Conservation (phyloP, 2,888 invertebrate genomes). For the Drosophila suboccidentalis region DNA sequence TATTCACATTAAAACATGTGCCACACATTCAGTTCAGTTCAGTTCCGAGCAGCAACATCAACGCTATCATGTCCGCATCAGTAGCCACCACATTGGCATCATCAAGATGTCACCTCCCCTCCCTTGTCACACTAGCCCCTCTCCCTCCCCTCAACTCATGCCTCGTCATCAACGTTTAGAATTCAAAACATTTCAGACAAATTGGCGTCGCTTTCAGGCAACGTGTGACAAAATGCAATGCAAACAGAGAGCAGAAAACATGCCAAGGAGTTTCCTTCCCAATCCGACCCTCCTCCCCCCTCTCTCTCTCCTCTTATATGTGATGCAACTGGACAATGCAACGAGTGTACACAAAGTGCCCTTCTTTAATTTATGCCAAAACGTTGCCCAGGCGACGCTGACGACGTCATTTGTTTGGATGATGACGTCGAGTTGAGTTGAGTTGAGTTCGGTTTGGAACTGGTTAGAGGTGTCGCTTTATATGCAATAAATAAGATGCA, state of each 20-base stretch:
- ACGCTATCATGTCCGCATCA: slow-evolving; percentile 58
- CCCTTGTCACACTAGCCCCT: not conserved
- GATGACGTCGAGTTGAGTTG: slow-evolving; percentile 26
- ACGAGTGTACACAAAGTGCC: slow-evolving; percentile 40
- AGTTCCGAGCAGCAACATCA: not conserved
- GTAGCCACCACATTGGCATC: slow-evolving; percentile 43
- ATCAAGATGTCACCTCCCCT: slow-evolving; percentile 37
- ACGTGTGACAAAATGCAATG: slow-evolving; percentile 80
- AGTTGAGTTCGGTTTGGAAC: slow-evolving; percentile 13
- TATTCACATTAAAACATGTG: slow-evolving; percentile 21
- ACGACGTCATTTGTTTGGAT: slow-evolving; percentile 70
- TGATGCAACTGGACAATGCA: slow-evolving; percentile 55
- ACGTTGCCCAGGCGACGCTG: slow-evolving; percentile 72
- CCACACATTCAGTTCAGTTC: slow-evolving; percentile 31
- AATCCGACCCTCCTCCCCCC: not conserved
- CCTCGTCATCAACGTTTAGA: slow-evolving; percentile 69
- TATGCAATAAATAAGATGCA: slow-evolving; percentile 76
- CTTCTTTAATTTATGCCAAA: slow-evolving; percentile 80
- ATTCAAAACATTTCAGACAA: slow-evolving; percentile 80
- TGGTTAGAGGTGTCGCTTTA: slow-evolving; percentile 71
- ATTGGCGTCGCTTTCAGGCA: slow-evolving; percentile 79
- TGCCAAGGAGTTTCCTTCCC: slow-evolving; percentile 12
- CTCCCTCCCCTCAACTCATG: slow-evolving; percentile 8
- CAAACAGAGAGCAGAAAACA: slow-evolving; percentile 58
- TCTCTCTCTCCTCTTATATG: not conserved